Percentiles rank a stretch among this genome's conserved stretches.
Evolutionary conservation across 1,140 invertebrate species (phyloP).

Genomic region (Drosophila funebris): DNA sequence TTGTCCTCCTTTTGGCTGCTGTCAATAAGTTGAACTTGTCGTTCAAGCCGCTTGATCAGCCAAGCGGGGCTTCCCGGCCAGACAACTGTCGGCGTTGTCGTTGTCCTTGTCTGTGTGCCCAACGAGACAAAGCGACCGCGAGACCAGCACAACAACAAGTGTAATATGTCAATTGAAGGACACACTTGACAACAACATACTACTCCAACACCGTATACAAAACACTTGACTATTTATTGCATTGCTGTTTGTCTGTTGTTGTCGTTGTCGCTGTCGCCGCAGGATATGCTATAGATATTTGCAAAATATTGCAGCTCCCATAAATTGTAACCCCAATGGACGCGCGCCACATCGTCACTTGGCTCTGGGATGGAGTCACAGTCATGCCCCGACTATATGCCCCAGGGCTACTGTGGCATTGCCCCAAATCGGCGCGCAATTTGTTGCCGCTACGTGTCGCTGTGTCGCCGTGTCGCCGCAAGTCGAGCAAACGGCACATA

Average conservation of each 20-base stretch:
- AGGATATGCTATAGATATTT: slow-evolving; percentile 80
- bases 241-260: slow-evolving; percentile 63
- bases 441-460: slow-evolving; percentile 71
- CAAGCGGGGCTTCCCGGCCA: slow-evolving; percentile 40
- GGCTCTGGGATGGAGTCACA: too few relatives aligned
- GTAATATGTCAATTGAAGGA: slow-evolving; percentile 82
- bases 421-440: slow-evolving; percentile 71
- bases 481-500: slow-evolving; percentile 21
- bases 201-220: slow-evolving; percentile 4
- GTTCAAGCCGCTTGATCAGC: slow-evolving; percentile 55
- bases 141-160: slow-evolving; percentile 66
- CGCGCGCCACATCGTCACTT: slow-evolving; percentile 37
- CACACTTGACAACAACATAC: slow-evolving; percentile 47
- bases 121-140: slow-evolving; percentile 62
- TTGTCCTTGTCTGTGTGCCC: slow-evolving; percentile 33
- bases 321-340: slow-evolving; percentile 73
- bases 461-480: slow-evolving; percentile 58
- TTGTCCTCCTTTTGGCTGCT: slow-evolving; percentile 24
- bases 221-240: slow-evolving; percentile 70
- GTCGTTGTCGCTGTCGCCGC: slow-evolving; percentile 65
- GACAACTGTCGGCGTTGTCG: slow-evolving; percentile 1
- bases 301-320: slow-evolving; percentile 80
- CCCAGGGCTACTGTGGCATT: slow-evolving; percentile 39
- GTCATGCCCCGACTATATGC: too few relatives aligned
- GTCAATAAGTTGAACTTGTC: slow-evolving; percentile 71